phyloP scores from a whole-genome alignment of 2,113 vertebrate genomes.

The Microtus richardsoni region DNA sequence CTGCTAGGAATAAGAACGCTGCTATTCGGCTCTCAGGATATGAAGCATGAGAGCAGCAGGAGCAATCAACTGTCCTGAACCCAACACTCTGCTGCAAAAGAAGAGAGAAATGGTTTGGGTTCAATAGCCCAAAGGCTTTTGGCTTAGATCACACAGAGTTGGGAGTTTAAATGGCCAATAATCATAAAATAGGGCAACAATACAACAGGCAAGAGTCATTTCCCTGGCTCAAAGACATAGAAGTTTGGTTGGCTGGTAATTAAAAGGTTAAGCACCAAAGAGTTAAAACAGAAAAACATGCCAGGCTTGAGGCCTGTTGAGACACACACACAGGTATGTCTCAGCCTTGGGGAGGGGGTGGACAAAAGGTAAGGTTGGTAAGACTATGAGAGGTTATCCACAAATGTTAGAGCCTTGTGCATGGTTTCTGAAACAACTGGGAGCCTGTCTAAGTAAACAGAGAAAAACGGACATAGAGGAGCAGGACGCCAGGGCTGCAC shows the following conservation, averaged over 20 bases:
- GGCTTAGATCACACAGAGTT: slow-evolving; percentile 1
- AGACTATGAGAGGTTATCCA: not conserved
- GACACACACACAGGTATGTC: not conserved
- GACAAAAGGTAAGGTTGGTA: not conserved
- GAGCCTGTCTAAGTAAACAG: not conserved
- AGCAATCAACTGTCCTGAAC: slow-evolving; percentile 43
- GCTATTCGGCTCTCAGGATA: not conserved
- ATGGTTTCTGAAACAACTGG: not conserved
- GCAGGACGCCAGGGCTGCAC: not conserved
- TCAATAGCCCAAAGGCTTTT: slow-evolving; percentile 41
- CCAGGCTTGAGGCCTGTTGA: not conserved
- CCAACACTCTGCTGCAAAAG: not conserved
- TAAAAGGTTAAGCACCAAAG: not conserved
- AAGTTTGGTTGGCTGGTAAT: not conserved
- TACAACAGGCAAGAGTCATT: not conserved
- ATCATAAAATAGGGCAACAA: not conserved
- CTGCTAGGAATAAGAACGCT: not conserved
- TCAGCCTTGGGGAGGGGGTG: too few relatives aligned
- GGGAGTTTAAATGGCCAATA: not conserved
- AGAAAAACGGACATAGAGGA: not conserved
- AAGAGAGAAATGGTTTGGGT: not conserved
- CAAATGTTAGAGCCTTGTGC: not conserved
- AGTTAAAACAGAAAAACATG: not conserved
- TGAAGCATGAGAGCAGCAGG: slow-evolving; percentile 1
- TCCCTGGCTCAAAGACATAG: not conserved